Evolutionary conservation across 2,113 vertebrate genomes (phyloP).

Genomic region (Pipa parva): DNA sequence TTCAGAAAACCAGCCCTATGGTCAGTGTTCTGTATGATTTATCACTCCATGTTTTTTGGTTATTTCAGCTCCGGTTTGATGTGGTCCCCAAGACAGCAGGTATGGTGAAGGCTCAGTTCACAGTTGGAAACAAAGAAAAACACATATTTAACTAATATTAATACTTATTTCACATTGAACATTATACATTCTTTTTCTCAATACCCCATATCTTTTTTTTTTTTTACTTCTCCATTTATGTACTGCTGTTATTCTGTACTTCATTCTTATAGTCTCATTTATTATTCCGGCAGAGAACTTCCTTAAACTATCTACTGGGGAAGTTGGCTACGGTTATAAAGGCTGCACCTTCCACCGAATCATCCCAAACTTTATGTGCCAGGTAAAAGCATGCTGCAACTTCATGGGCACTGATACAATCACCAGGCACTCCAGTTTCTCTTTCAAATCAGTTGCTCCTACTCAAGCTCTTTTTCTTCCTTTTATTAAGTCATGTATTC

Average conservation of each 20-base stretch:
- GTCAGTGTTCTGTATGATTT: no score
- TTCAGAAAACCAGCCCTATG: no score
- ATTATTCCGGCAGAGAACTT: constrained; percentile 24
- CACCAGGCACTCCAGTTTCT: background rate
- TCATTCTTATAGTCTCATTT: background rate
- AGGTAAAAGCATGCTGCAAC: background rate
- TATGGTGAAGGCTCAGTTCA: background rate
- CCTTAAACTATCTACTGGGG: constrained; percentile 25
- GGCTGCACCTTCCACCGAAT: constrained; percentile 38
- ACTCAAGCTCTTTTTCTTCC: background rate
- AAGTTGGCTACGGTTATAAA: constrained; percentile 28
- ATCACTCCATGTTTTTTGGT: background rate
- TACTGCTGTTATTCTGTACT: no score
- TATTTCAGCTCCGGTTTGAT: constrained; percentile 34
- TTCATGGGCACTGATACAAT: background rate
- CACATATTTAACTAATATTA: no score
- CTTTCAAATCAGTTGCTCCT: background rate
- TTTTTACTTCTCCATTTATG: background rate
- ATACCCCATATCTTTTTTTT: background rate
- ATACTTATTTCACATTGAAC: background rate
- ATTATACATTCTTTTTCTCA: background rate
- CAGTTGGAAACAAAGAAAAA: no score
- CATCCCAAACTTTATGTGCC: constrained; percentile 30
- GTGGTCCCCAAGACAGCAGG: constrained; percentile 36
- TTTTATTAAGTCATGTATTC: no score